Evolutionary conservation across 2,888 invertebrate species (phyloP), one percentile per base, ranked within the genome.

Genomic region (Trissoscelio sp.): DNA sequence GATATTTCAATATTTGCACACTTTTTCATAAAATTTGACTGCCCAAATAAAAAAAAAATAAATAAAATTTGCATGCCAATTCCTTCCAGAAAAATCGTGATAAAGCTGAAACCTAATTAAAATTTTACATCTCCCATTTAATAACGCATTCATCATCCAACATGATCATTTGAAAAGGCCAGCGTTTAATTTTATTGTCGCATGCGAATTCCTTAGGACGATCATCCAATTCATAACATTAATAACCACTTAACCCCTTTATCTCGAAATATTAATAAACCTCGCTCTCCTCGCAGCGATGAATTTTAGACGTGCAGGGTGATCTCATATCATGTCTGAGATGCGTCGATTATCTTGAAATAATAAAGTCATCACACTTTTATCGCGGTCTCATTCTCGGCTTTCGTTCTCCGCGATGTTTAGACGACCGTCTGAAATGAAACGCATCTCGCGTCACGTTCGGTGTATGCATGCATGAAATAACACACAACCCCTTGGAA

Each of bases 311-410:
- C 46, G 31, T 11, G n/a, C n/a, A n/a, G 14, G 11, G 37, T 4
- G 37, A 60, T 57, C 44, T 34, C 48, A 60, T 72, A 72, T n/a
- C 18, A 4, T 16, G 12, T 22, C 48, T 37, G 39, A 14, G 58
- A 55, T 44, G 57, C 57, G 16, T 28, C 9, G 51, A 58, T 69
- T 66, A 67, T 77, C 60, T 69, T 60, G 60, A 69, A 69, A 77
- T 77, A 77, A 77, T 62, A 77, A 60, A 77, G 60, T n/a, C 31
- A 69, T 77, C 60, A 9, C 22, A 60, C 66, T 53, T 48, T 75
- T 67, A 67, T 67, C 60, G 14, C 28, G 5, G 34, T 64, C 37
- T 37, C 28, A 0, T 4, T 57, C 22, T 34, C 24, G 16, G 5
- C 18, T 69, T 55, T 55, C 55, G 9, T n/a, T n/a, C n/a, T 42